Evolutionary conservation across 2,797 vertebrate species (phyloP).

Genomic region (Sebastes itinus): DNA sequence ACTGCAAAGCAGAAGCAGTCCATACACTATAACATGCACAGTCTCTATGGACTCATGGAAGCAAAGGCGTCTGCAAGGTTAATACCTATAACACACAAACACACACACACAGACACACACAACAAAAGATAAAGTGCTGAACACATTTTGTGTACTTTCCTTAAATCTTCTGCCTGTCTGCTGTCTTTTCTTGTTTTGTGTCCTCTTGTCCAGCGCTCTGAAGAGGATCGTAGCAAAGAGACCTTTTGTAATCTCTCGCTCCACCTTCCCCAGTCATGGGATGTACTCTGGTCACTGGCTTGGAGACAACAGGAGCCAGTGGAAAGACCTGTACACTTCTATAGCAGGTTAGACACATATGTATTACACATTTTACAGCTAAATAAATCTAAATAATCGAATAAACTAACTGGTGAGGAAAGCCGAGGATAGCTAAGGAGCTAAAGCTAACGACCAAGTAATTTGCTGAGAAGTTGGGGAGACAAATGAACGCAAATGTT

Average conservation of each 20-base stretch:
- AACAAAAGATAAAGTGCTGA: neutral
- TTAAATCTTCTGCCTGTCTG: neutral
- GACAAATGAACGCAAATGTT: neutral
- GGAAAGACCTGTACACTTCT: slow-evolving; percentile 89
- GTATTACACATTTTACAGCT: neutral
- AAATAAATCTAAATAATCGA: neutral
- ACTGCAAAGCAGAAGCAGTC: slow-evolving; percentile 84
- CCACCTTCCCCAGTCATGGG: slow-evolving; percentile 91
- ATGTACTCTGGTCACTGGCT: slow-evolving; percentile 91
- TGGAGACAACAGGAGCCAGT: slow-evolving; percentile 89
- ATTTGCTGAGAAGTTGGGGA: neutral
- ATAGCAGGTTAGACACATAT: slow-evolving; percentile 81
- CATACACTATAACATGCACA: slow-evolving; percentile 90
- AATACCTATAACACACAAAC: neutral
- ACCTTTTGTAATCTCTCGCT: slow-evolving; percentile 90
- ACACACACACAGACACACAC: neutral
- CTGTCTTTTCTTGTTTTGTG: neutral
- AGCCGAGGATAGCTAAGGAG: neutral
- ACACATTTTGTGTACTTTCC: no score
- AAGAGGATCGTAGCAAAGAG: slow-evolving; percentile 83
- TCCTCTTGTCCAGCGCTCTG: slow-evolving; percentile 80
- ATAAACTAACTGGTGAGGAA: neutral
- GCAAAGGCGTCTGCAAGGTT: slow-evolving; percentile 88
- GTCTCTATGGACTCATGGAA: slow-evolving; percentile 91
- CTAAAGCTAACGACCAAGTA: neutral